A percentile compares a stretch with the other conserved stretches of the same genome.
These are phyloP conservation scores for Manis pentadactyla DNA, from an alignment of 2,797 vertebrate species.

Conservation along the genomic window DNA sequence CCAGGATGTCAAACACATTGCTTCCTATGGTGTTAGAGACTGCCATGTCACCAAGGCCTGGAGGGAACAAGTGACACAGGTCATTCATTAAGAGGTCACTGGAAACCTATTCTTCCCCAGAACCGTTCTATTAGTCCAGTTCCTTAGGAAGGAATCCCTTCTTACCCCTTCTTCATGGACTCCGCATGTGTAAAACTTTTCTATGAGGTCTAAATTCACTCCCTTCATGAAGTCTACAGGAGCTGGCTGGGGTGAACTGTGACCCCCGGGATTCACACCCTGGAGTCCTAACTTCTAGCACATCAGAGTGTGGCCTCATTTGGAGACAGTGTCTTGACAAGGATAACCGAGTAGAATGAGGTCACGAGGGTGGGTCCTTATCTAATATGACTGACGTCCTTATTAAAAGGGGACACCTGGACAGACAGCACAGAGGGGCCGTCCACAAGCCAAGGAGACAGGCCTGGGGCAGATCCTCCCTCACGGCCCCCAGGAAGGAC, in stretches of 20 bases:
- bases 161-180: not conserved
- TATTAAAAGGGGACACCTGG: not conserved
- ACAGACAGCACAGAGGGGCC: not conserved
- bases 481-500: not conserved
- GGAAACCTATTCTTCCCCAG: not conserved
- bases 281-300: not conserved
- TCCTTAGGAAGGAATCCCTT: not conserved
- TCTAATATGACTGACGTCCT: not conserved
- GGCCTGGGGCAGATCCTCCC: not conserved
- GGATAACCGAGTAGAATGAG: not conserved
- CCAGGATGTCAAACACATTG: conserved; percentile 98
- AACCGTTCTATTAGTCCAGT: not conserved
- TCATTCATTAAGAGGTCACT: not conserved
- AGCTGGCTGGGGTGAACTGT: not conserved
- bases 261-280: not conserved
- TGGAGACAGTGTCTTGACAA: not conserved
- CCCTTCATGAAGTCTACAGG: not conserved
- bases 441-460: not conserved
- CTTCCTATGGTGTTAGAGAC: conserved; percentile 98
- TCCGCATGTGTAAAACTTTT: not conserved
- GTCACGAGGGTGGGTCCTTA: not conserved
- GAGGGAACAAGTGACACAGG: not conserved
- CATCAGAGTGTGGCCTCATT: not conserved
- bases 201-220: not conserved
- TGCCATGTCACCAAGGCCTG: conserved; percentile 97